Evolutionary conservation across 1,140 invertebrate species (phyloP), one percentile per base, ranked within the genome.

Genomic region (Atta cephalotes): DNA sequence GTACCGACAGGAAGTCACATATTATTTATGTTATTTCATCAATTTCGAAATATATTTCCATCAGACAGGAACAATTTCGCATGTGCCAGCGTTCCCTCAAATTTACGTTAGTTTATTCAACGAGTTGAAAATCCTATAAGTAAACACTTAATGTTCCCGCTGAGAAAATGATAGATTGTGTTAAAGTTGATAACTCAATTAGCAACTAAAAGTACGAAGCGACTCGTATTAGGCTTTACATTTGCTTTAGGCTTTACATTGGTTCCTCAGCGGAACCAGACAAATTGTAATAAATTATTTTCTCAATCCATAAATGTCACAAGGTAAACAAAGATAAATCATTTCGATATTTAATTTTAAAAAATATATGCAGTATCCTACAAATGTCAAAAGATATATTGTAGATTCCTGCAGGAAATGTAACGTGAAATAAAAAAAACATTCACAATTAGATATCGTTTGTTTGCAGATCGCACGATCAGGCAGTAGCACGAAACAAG

Each of bases 101-200:
- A 21, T 79, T 12, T 6, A 21, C n/a, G 35, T 12, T 45, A 45
- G 25, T 79, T 66, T 51, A 28, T 6, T 35, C 77, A 35, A 35
- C 28, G 28, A 68, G 25, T n/a, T 79, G 12, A 21, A 68, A 79
- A 79, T 51, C 45, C 9, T 66, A 77, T 21, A 39, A 76, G 53
- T 60, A 78, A 78, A 63, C 58, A 45, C 16, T 78, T 77, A 39
- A 39, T 62, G 35, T 62, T 12, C 3, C 31, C 35, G 35, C 2
- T 60, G 31, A 60, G 56, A 45, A 62, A 77, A 77, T 45, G 31
- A 77, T 39, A 60, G 31, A 78, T 78, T 12, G 16, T 21, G 35
- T 78, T 21, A 14, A 62, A 78, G 56, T 78, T 63, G 35, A 78
- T 78, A 58, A 78, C n/a, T 39, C 14, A 28, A 63, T 63, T 78